Base-by-base conservation (phyloP, 2,888 invertebrate species). In the Halictus quadricinctus region DNA sequence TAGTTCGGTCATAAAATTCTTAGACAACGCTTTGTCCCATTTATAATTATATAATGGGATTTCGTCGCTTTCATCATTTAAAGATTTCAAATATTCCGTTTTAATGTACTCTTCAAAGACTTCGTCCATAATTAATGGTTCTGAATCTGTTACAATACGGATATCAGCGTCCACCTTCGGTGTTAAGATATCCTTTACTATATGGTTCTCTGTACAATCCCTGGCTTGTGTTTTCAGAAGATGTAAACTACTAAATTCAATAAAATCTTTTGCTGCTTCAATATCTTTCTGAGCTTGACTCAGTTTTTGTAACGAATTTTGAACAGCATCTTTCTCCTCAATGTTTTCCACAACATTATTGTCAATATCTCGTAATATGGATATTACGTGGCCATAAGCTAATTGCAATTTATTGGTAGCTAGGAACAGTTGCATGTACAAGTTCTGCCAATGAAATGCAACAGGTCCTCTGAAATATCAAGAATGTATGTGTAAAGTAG, bases 91-190 rank as follows among this genome's bases (percentile, higher is more conserved):
- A 86, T 94, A 93, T 83, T 94, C 93, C 69, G 93, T 93, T 72
- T 90, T 93, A 13, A 94, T 94, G 75, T 94, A 94, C 72, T 94
- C 94, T 85, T 94, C 94, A 79, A 94, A 94, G 0, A 94, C 94
- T 88, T 94, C 94, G 81, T 94, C 94, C 48, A 93, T 86, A 84
- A 94, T 93, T 88, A 92, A 89, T 25, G 92, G 92, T 78, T 93
- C 92, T 1, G 90, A 81, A 81, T 94, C 90, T 43, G 85, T 80
- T 18, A 91, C 66, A 58, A 91, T 66, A 60, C 84, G 75, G 25
- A 82, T 58, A 12, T 89, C 74, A 18, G 72, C 8, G 78, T 85
- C 80, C 18, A 18, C 54, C 54, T 82, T 66, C 5, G 83, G 78
- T 10, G 48, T 46, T 46, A 78, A 64, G 72, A 84, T 64, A 79